phyloP scores from a whole-genome alignment of 64 coral and sea anemone species.

The Montipora efflorescens region DNA sequence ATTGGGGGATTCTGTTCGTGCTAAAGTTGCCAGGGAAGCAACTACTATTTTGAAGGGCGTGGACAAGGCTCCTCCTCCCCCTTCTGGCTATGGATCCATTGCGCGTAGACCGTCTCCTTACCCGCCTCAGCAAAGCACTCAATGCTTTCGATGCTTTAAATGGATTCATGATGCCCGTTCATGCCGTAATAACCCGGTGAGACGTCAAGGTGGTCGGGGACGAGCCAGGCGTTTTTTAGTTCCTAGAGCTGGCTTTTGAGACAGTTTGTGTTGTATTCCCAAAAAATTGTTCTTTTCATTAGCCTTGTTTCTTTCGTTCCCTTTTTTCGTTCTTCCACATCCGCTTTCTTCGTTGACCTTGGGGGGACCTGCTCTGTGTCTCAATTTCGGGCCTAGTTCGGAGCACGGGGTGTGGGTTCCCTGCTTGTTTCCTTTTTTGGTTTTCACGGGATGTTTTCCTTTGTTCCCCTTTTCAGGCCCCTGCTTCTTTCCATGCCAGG shows the following conservation, averaged over 20 bases:
- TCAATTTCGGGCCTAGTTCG: too few relatives aligned
- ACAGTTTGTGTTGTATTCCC: not conserved
- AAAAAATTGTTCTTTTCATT: too few relatives aligned
- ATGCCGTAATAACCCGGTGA: slow-evolving; percentile 2
- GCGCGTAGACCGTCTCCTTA: too few relatives aligned
- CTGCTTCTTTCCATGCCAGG: too few relatives aligned
- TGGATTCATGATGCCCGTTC: slow-evolving; percentile 12
- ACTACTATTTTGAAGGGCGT: not conserved
- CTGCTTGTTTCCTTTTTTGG: too few relatives aligned
- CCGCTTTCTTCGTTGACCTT: too few relatives aligned
- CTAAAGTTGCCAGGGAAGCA: not conserved
- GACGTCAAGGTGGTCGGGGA: slow-evolving; percentile 13
- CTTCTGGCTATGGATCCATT: not conserved
- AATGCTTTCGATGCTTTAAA: slow-evolving; percentile 10
- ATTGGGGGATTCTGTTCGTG: not conserved
- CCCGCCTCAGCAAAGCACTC: not conserved
- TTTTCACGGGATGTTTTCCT: too few relatives aligned
- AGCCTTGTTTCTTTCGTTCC: too few relatives aligned
- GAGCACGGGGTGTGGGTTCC: too few relatives aligned
- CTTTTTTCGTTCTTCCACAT: too few relatives aligned
- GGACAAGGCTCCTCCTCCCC: not conserved
- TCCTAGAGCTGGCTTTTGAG: slow-evolving; percentile 1
- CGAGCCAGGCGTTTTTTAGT: slow-evolving; percentile 20
- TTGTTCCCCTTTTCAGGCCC: too few relatives aligned
- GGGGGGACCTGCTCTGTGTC: too few relatives aligned